Base-by-base conservation (phyloP, 2,888 invertebrate genomes). In the Trissolcus brochymenae region DNA sequence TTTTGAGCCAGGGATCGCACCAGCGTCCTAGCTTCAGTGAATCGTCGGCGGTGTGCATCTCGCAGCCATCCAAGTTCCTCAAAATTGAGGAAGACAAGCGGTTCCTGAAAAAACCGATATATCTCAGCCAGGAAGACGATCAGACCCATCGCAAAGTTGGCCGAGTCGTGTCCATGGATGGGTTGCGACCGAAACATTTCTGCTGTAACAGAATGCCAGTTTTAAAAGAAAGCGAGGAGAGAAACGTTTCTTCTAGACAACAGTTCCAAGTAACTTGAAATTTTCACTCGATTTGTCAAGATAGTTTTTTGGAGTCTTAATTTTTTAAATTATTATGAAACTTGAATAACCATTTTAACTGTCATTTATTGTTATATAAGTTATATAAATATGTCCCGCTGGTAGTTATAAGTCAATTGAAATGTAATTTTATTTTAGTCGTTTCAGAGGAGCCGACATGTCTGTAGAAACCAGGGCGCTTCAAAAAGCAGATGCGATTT, bases 11-110 rank as follows among this genome's bases (percentile, higher is more conserved):
- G 55, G 35, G 53, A 6, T n/a, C 56, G 6, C 61, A 35, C 19
- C 60, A 53, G 49, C 50, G 46, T 55, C 71, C 76, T 9, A 43
- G 66, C n/a, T 56, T 6, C 40, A 25, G 25, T 9, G 70, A 70
- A 1, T 29, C 57, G 0, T 60, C 70, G 11, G 11, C 16, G 19
- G n/a, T 53, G 21, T 14, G 50, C 7, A 4, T 70, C 0, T 55
- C 66, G 6, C 76, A 76, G 19, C 76, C 76, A 9, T 17, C 35
- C 21, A 76, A 76, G 14, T 70, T 65, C n/a, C 49, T 65, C 9
- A 65, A 64, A 9, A 4, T 76, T 0, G 76, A 60, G 35, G 76
- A 76, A 7, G 60, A 75, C n/a, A 60, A 75, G 17, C 59, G 64
- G 6, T 50, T 50, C 21, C 19, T 41, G 6, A 74, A 67, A 25